phyloP scores from a whole-genome alignment of 2,113 vertebrate genomes.

The Eretmodus cyanostictus region DNA sequence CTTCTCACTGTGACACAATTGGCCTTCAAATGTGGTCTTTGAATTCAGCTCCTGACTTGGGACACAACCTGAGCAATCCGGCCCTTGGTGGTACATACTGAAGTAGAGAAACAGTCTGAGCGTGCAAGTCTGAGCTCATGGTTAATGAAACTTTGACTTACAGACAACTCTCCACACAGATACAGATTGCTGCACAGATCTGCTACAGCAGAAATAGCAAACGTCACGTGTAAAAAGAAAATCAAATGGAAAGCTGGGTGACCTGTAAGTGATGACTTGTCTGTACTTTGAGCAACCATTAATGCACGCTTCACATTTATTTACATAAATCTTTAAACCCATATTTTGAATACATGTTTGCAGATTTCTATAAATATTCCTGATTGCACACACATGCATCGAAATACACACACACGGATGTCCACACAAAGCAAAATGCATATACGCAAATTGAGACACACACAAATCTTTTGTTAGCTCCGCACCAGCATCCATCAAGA shows the following conservation, averaged over 20 bases:
- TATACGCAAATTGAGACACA: no score
- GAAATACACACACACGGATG: no score
- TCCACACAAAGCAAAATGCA: no score
- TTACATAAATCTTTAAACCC: no score
- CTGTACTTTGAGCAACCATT: neutral
- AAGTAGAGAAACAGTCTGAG: neutral
- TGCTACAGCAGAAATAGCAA: neutral
- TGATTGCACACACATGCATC: no score
- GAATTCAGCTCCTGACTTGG: neutral
- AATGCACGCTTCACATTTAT: no score
- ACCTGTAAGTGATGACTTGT: neutral
- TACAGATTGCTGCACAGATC: neutral
- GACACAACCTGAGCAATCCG: neutral
- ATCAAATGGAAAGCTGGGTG: neutral
- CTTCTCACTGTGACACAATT: neutral
- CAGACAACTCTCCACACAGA: neutral
- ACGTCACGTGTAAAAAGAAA: neutral
- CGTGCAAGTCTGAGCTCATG: neutral
- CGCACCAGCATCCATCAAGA: no score
- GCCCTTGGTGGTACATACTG: neutral
- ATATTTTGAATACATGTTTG: no score
- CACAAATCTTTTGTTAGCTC: no score
- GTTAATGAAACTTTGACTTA: neutral
- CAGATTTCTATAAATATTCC: no score
- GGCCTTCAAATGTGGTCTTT: neutral